Evolutionary conservation across 2,888 invertebrate genomes (phyloP).

Genomic region (Parascotia fuliginaria): DNA sequence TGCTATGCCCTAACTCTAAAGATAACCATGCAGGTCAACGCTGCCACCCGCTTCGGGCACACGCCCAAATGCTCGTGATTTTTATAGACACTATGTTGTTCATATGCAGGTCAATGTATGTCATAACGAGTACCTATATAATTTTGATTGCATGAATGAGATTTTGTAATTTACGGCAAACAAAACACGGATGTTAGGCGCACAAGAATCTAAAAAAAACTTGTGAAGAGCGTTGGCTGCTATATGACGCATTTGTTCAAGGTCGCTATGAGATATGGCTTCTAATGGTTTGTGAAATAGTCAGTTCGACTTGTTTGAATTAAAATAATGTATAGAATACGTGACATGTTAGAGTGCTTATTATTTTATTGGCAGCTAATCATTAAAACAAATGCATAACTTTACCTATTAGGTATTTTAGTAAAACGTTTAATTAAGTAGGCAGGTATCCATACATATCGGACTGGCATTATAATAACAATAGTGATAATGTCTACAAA

Average conservation of each 20-base stretch:
- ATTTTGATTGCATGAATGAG: not conserved
- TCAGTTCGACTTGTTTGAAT: conserved; percentile 5
- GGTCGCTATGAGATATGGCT: conserved; percentile 42
- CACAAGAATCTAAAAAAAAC: conserved; percentile 32
- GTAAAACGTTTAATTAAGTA: too few species aligned
- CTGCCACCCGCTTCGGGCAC: conserved; percentile 57
- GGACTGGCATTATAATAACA: too few species aligned
- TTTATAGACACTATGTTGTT: conserved; percentile 21
- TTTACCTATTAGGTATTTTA: too few species aligned
- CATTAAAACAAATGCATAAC: too few species aligned
- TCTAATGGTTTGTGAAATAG: conserved; percentile 21
- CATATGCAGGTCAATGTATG: not conserved
- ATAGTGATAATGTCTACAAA: too few species aligned
- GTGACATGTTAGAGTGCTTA: too few species aligned
- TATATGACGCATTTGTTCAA: conserved; percentile 41
- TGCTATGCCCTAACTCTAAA: conserved; percentile 68
- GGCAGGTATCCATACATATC: too few species aligned
- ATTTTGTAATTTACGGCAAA: conserved; percentile 4
- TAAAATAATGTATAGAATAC: not conserved
- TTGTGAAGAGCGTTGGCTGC: conserved; percentile 17
- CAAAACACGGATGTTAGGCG: conserved; percentile 8
- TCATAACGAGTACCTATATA: not conserved
- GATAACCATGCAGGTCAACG: conserved; percentile 70
- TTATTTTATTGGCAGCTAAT: too few species aligned
- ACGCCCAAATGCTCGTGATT: conserved; percentile 60